Evolutionary conservation across 2,888 invertebrate genomes (phyloP).

Genomic region (Rugalucina vietnamica): DNA sequence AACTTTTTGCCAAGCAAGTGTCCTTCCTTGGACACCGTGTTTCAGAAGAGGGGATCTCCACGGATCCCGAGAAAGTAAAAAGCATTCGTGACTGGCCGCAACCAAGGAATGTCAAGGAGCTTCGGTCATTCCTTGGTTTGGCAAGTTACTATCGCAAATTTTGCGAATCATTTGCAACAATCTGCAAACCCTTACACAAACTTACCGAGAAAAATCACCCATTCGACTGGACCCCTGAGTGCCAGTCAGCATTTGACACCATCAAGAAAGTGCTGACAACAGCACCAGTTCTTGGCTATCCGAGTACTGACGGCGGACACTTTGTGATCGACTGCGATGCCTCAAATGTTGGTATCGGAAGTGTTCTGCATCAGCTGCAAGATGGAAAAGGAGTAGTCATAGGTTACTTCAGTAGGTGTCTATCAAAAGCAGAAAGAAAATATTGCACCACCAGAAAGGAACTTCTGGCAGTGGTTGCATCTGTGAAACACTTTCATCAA

Average conservation of each 20-base stretch:
- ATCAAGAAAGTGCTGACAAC: not conserved
- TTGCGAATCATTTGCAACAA: not conserved
- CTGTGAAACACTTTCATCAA: too few relatives aligned
- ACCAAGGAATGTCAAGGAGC: not conserved
- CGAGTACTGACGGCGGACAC: too few relatives aligned
- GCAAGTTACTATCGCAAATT: not conserved
- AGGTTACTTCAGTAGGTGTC: too few relatives aligned
- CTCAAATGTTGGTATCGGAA: too few relatives aligned
- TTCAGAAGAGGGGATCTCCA: not conserved
- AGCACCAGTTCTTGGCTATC: not conserved
- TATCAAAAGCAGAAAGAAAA: too few relatives aligned
- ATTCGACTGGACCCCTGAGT: not conserved
- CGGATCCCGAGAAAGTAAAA: not conserved
- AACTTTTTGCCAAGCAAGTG: not conserved
- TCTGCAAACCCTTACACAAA: not conserved
- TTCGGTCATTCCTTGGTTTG: too few relatives aligned
- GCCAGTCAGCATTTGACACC: not conserved
- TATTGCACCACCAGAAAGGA: too few relatives aligned
- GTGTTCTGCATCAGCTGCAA: too few relatives aligned
- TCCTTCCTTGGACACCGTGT: not conserved
- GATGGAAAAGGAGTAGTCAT: too few relatives aligned
- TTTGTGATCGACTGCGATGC: too few relatives aligned
- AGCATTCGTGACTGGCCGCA: not conserved
- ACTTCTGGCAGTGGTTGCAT: too few relatives aligned
- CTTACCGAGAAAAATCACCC: not conserved